Evolutionary conservation across 2,888 invertebrate species (phyloP).

Genomic region (Salticus scenicus): DNA sequence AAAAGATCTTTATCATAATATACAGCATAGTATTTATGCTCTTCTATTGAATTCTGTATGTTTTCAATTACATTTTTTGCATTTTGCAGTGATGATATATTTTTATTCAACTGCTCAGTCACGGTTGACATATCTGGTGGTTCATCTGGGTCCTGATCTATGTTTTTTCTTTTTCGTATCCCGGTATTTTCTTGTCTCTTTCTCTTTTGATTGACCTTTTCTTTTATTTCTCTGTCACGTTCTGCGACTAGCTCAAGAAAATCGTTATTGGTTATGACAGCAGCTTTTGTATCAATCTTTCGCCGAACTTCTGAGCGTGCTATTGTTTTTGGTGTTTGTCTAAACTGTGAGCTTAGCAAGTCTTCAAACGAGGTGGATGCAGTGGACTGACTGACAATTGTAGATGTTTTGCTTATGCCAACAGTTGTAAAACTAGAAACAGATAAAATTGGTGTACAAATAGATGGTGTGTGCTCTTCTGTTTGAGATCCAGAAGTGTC

Average conservation of each 20-base stretch:
- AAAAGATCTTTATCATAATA: not conserved
- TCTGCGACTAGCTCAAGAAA: not conserved
- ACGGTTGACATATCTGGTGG: not conserved
- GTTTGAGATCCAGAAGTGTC: too few species aligned
- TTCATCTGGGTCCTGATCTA: slow-evolving; percentile 14
- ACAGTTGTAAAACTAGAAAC: too few species aligned
- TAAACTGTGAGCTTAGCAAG: slow-evolving; percentile 4
- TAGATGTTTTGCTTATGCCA: too few species aligned
- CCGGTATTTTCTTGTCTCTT: slow-evolving; percentile 3
- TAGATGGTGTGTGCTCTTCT: too few species aligned
- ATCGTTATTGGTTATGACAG: slow-evolving; percentile 5
- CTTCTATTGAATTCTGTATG: slow-evolving; percentile 8
- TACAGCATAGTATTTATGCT: slow-evolving; percentile 8
- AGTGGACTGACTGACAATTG: too few species aligned
- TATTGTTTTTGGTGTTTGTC: slow-evolving; percentile 14
- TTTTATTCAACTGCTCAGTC: not conserved
- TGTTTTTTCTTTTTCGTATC: not conserved
- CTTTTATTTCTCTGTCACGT: slow-evolving; percentile 2
- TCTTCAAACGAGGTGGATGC: too few species aligned
- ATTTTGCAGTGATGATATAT: not conserved
- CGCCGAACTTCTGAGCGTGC: slow-evolving; percentile 7
- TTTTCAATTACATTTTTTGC: slow-evolving; percentile 12
- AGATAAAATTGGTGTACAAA: too few species aligned
- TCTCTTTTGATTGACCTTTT: slow-evolving; percentile 5
- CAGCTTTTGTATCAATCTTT: slow-evolving; percentile 12